A percentile compares a stretch with the other conserved stretches of the same genome.
Evolutionary conservation across 64 coral and sea anemone genomes (phyloP).

Genomic region (Montipora foliosa): DNA sequence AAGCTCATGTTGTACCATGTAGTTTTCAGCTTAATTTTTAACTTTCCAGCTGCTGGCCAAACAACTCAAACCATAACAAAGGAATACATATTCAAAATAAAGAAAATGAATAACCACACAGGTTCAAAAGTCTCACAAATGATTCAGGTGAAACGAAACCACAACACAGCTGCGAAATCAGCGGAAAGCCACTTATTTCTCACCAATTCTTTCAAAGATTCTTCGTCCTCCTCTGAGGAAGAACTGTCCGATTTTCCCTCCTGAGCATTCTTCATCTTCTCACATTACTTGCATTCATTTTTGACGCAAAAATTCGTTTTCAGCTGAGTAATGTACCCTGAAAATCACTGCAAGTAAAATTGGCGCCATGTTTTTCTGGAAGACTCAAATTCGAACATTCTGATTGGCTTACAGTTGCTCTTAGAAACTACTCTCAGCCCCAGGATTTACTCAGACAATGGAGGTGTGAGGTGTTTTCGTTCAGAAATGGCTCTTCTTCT

Average conservation of each 20-base stretch:
- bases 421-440: conserved; percentile 59
- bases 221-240: conserved; percentile 71
- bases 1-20: too few relatives aligned
- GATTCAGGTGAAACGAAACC: not conserved
- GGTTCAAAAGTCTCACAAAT: not conserved
- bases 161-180: not conserved
- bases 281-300: conserved; percentile 1
- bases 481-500: conserved; percentile 51
- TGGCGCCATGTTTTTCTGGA: conserved; percentile 52
- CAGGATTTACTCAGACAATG: not conserved
- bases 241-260: conserved; percentile 36
- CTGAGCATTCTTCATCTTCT: conserved; percentile 58
- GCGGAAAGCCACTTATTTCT: conserved; percentile 10
- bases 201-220: conserved; percentile 83
- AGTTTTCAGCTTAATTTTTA: too few relatives aligned
- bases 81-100: not conserved
- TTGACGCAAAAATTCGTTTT: not conserved
- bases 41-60: not conserved
- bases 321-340: too few relatives aligned
- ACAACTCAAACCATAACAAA: not conserved
- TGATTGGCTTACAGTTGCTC: conserved; percentile 76
- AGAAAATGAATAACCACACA: not conserved
- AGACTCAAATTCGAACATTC: conserved; percentile 52
- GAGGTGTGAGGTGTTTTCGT: not conserved
- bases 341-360: too few relatives aligned